Conservation (phyloP, 2,113 vertebrate species). For the Tamias sibiricus region DNA sequence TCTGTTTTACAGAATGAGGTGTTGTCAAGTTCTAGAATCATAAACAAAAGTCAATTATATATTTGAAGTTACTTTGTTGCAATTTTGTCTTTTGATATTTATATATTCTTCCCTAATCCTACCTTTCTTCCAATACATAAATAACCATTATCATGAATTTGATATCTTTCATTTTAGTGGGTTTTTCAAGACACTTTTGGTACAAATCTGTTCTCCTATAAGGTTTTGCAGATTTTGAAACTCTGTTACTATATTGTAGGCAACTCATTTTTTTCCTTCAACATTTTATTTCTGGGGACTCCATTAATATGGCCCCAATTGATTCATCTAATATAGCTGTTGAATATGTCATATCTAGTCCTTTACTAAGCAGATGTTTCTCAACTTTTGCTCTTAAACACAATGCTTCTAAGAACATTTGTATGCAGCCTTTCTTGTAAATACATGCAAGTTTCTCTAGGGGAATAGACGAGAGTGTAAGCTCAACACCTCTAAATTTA, state of each 20-base stretch:
- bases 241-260: not conserved
- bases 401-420: not conserved
- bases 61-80: not conserved
- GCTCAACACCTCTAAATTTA: not conserved
- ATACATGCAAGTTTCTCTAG: not conserved
- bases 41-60: not conserved
- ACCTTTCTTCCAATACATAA: not conserved
- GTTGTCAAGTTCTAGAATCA: not conserved
- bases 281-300: not conserved
- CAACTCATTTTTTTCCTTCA: not conserved
- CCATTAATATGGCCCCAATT: not conserved
- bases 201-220: not conserved
- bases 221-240: conserved; percentile 36
- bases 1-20: not conserved
- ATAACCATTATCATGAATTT: not conserved
- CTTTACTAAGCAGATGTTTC: not conserved
- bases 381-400: not conserved
- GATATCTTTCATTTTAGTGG: not conserved
- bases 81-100: not conserved
- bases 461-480: not conserved
- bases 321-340: not conserved
- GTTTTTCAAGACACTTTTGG: conserved; percentile 4
- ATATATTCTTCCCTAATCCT: not conserved
- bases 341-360: not conserved
- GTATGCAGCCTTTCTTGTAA: not conserved